Base-by-base conservation (phyloP, 2,888 invertebrate species). In the Coenonympha arcania region DNA sequence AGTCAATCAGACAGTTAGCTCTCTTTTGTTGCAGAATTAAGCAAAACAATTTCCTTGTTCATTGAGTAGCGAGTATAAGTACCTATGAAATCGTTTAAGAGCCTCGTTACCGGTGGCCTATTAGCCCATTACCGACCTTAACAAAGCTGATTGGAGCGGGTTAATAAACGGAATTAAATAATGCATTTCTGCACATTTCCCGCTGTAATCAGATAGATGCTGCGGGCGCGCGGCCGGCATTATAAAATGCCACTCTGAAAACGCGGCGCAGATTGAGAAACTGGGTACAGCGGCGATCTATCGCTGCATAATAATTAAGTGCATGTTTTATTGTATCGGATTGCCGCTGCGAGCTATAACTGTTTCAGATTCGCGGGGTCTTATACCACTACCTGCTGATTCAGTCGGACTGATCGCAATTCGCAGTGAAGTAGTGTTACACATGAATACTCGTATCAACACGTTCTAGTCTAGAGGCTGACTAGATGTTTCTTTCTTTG, bases 241-340 rank as follows among this genome's bases (percentile, higher is more conserved):
- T 61, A 60, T 60, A 59, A 59, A 62, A 61, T 62, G 55, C 52
- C 55, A 61, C 60, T 58, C 55, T 54, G 54, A 59, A 55, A 56
- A 56, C 55, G 36, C 47, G 52, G 48, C 50, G 48, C 50, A 54
- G 48, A 54, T 50, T 56, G 55, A 52, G 54, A 50, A 58, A 54
- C 56, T 48, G 39, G 45, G 50, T 36, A 52, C 42, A 45, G 50
- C 43, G 22, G 48, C 49, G 56, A 54, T 54, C 50, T 45, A 50
- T 44, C 50, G 49, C 55, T 58, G 58, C 52, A 58, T 54, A 51
- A 55, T 58, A 59, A 59, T 59, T 58, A 59, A 46, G 44, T 45
- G 42, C 48, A 54, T 54, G 55, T 56, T 59, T 59, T 59, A 59
- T 59, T 58, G 58, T 58, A 59, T 54, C 59, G 49, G 55, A 34